These are phyloP conservation scores for Sebastes hopkinsi DNA, from an alignment of 2,797 vertebrate genomes.

Conservation along the genomic window DNA sequence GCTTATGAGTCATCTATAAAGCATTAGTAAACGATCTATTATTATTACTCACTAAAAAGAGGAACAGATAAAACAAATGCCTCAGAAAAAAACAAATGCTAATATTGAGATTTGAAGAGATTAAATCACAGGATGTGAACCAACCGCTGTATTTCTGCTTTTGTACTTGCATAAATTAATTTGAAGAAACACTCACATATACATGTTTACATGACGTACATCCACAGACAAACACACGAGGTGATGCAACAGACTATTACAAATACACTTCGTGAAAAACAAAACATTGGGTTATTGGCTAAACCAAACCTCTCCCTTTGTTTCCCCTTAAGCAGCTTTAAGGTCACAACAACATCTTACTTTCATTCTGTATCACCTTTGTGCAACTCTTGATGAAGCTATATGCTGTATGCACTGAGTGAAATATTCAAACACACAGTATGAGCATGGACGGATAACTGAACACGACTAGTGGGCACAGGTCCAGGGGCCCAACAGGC, in stretches of 20 bases:
- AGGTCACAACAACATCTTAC: not conserved
- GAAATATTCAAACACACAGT: not conserved
- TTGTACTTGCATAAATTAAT: not conserved
- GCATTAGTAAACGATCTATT: not conserved
- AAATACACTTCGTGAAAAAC: not conserved
- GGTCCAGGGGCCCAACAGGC: too few relatives aligned
- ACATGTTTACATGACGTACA: not conserved
- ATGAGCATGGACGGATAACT: too few relatives aligned
- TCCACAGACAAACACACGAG: not conserved
- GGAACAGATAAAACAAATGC: not conserved
- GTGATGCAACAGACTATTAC: conserved; percentile 15
- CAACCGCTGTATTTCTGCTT: conserved; percentile 29
- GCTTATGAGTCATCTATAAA: not conserved
- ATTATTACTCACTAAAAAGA: not conserved
- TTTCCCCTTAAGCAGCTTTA: not conserved
- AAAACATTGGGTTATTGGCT: not conserved
- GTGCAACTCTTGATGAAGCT: not conserved
- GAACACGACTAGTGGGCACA: too few relatives aligned
- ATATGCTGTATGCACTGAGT: not conserved
- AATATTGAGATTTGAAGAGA: not conserved
- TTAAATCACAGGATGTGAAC: conserved; percentile 29
- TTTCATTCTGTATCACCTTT: not conserved
- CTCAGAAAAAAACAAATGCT: not conserved
- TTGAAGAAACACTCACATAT: not conserved
- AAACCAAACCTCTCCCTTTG: not conserved